These are phyloP conservation scores for Pangasius larnaudii DNA, from an alignment of 2,797 vertebrate genomes.

Conservation along the genomic window DNA sequence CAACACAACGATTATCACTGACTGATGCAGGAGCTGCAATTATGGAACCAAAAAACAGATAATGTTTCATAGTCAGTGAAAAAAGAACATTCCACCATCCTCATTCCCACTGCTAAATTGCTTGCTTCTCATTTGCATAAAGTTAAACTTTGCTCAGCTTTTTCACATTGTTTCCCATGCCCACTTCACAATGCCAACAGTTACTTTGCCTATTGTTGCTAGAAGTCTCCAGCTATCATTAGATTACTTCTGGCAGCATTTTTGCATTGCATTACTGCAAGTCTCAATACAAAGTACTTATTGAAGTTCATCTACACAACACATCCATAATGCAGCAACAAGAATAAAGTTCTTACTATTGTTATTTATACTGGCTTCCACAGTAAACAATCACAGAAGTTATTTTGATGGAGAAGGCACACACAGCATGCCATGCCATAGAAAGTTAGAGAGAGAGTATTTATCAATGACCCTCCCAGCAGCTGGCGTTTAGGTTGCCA, in stretches of 20 bases:
- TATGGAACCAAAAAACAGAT: background rate
- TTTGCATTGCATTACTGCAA: background rate
- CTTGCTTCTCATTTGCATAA: background rate
- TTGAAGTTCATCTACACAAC: background rate
- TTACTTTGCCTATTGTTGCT: background rate
- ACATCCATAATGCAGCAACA: background rate
- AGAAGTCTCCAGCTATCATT: background rate
- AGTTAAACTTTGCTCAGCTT: background rate
- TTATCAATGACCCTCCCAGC: slow-evolving; percentile 11
- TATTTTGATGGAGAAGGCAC: background rate
- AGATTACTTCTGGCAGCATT: background rate
- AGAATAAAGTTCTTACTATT: background rate
- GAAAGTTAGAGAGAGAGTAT: background rate
- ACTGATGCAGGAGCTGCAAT: background rate
- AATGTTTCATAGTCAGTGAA: background rate
- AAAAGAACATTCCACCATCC: background rate
- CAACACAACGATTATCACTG: background rate
- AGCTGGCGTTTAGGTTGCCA: slow-evolving; percentile 19
- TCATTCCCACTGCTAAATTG: background rate
- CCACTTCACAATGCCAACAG: background rate
- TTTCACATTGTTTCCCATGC: background rate
- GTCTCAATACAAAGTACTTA: background rate
- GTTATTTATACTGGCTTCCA: background rate
- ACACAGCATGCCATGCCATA: background rate
- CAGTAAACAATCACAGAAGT: background rate